Evolutionary conservation across 2,797 vertebrate species (phyloP).

Genomic region (Hydrocynus forskahlii): DNA sequence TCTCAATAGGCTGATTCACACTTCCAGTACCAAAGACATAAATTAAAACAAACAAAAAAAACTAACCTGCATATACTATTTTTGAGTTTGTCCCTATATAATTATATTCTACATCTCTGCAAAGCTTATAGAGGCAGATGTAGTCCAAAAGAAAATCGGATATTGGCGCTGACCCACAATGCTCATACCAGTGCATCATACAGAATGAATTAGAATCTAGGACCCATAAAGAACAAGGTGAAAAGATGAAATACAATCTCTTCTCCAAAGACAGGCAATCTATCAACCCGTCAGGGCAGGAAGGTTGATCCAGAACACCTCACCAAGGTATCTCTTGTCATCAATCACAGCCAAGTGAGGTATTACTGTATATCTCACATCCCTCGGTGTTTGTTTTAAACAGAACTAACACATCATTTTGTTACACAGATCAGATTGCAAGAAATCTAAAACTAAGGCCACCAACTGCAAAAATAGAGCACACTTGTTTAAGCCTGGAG

Average conservation of each 20-base stretch:
- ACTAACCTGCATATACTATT: too few relatives aligned
- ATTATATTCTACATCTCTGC: too few relatives aligned
- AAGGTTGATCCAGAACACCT: neutral
- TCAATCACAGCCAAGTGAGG: neutral
- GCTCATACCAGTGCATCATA: too few relatives aligned
- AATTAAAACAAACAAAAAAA: too few relatives aligned
- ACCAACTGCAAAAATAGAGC: neutral
- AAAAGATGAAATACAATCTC: neutral
- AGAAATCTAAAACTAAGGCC: neutral
- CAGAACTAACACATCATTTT: neutral
- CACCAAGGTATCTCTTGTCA: slow-evolving; percentile 15
- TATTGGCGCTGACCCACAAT: too few relatives aligned
- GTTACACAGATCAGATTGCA: neutral
- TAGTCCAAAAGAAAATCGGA: too few relatives aligned
- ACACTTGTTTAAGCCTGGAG: neutral
- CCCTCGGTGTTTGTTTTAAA: neutral
- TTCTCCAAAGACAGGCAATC: neutral
- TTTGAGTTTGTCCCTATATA: too few relatives aligned
- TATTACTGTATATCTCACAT: neutral
- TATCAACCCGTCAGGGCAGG: slow-evolving; percentile 19
- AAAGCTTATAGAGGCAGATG: too few relatives aligned
- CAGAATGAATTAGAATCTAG: neutral
- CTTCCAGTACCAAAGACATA: too few relatives aligned
- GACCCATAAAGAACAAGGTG: slow-evolving; percentile 36
- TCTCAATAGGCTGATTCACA: too few relatives aligned